These are phyloP conservation scores for Agrotis puta DNA, from an alignment of 2,888 invertebrate species.

Conservation along the genomic window DNA sequence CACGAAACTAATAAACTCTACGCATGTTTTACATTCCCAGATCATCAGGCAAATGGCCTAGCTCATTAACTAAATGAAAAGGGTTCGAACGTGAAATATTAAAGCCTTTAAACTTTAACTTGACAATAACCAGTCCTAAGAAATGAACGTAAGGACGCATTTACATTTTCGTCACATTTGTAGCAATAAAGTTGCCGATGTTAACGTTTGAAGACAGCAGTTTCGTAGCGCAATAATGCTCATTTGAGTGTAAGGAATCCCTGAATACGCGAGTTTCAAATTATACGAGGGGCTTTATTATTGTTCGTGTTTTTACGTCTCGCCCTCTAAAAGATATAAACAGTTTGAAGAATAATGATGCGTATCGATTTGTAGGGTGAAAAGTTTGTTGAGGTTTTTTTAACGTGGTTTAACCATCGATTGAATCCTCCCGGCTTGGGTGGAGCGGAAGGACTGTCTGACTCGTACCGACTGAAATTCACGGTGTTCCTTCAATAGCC, in stretches of 20 bases:
- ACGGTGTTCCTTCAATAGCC: no score
- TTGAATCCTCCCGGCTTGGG: no score
- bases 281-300: constrained; percentile 72
- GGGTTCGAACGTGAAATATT: constrained; percentile 62
- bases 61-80: constrained; percentile 57
- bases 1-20: constrained; percentile 20
- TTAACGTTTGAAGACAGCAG: constrained; percentile 80
- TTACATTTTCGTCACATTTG: constrained; percentile 85
- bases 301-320: constrained; percentile 55
- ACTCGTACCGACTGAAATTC: no score
- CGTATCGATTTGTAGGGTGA: neutral
- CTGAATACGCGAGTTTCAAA: constrained; percentile 74
- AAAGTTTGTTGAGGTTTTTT: neutral
- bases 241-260: constrained; percentile 77
- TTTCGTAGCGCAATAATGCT: constrained; percentile 81
- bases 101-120: constrained; percentile 70
- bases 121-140: constrained; percentile 73
- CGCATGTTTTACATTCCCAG: constrained; percentile 25
- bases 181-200: constrained; percentile 81
- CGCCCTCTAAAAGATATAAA: constrained; percentile 25
- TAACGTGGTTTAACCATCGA: no score
- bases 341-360: constrained; percentile 7
- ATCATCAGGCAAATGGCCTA: constrained; percentile 31
- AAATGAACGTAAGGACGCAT: constrained; percentile 73
- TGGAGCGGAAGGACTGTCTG: no score